Conservation (phyloP, 2,888 invertebrate genomes). For the Glaucopsyche alexis region DNA sequence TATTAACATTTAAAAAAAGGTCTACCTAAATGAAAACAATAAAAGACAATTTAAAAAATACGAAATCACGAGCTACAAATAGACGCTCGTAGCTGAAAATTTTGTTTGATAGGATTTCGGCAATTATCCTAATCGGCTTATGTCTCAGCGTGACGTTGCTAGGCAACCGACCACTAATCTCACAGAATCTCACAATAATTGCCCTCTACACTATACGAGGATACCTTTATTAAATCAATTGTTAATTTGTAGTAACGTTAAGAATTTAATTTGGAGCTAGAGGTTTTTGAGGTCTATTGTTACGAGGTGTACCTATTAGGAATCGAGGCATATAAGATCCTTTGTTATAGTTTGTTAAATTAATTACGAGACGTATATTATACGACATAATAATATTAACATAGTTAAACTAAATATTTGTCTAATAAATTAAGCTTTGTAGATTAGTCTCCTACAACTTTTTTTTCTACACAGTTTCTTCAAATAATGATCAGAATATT, state of each 20-base stretch:
- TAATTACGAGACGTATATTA: not conserved
- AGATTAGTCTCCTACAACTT: too few relatives aligned
- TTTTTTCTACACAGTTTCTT: too few relatives aligned
- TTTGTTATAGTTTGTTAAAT: not conserved
- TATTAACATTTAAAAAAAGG: too few relatives aligned
- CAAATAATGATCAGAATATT: too few relatives aligned
- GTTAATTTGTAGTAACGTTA: conserved; percentile 28
- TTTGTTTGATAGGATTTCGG: conserved; percentile 61
- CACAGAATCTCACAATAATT: conserved; percentile 66
- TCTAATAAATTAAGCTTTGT: too few relatives aligned
- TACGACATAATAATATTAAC: not conserved
- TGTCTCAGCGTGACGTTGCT: conserved; percentile 66
- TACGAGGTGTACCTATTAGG: conserved; percentile 14
- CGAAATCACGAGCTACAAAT: conserved; percentile 9
- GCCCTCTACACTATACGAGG: conserved; percentile 50
- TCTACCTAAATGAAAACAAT: not conserved
- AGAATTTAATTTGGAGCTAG: conserved; percentile 26
- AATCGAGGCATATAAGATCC: not conserved
- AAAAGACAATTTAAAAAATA: not conserved
- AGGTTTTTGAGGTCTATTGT: conserved; percentile 7
- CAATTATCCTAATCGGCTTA: conserved; percentile 78
- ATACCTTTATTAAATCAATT: conserved; percentile 33
- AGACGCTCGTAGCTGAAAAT: not conserved
- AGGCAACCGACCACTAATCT: conserved; percentile 75
- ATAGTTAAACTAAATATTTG: too few relatives aligned